Evolutionary conservation across 2,888 invertebrate species (phyloP).

Genomic region (Cosmia trapezina): DNA sequence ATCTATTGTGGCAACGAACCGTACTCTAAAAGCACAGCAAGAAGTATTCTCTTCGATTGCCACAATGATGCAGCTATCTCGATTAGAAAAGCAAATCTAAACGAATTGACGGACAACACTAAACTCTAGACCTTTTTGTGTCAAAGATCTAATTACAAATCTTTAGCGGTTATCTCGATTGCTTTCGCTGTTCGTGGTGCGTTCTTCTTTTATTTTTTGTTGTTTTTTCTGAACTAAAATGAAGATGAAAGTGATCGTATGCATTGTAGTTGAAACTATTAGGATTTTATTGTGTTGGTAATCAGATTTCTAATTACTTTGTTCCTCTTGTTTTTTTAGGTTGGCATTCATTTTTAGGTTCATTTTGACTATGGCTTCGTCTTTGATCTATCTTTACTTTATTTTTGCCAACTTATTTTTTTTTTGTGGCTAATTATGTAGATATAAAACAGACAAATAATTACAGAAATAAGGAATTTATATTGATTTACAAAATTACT

Average conservation of each 20-base stretch:
- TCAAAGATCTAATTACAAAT: conserved; percentile 66
- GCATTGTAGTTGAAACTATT: conserved; percentile 60
- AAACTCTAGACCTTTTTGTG: conserved; percentile 59
- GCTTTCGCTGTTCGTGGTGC: conserved; percentile 61
- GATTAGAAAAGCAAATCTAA: conserved; percentile 53
- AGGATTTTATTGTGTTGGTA: conserved; percentile 59
- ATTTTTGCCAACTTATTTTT: background rate
- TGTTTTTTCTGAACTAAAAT: conserved; percentile 56
- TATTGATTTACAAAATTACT: background rate
- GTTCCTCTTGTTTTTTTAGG: conserved; percentile 28
- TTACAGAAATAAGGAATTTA: background rate
- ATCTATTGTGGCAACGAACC: background rate
- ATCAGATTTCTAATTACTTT: conserved; percentile 60
- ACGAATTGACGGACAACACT: conserved; percentile 51
- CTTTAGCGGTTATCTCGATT: conserved; percentile 61
- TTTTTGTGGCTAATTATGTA: background rate
- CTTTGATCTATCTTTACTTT: background rate
- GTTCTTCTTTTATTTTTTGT: conserved; percentile 38
- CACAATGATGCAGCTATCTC: conserved; percentile 45
- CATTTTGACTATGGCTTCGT: background rate
- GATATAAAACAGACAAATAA: background rate
- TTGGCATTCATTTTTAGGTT: too few relatives aligned
- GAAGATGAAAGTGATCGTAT: conserved; percentile 66
- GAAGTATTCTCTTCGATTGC: conserved; percentile 30
- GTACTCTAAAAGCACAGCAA: too few relatives aligned